These are phyloP conservation scores for Sympetrum striolatum DNA, from an alignment of 2,888 invertebrate genomes.

Conservation along the genomic window DNA sequence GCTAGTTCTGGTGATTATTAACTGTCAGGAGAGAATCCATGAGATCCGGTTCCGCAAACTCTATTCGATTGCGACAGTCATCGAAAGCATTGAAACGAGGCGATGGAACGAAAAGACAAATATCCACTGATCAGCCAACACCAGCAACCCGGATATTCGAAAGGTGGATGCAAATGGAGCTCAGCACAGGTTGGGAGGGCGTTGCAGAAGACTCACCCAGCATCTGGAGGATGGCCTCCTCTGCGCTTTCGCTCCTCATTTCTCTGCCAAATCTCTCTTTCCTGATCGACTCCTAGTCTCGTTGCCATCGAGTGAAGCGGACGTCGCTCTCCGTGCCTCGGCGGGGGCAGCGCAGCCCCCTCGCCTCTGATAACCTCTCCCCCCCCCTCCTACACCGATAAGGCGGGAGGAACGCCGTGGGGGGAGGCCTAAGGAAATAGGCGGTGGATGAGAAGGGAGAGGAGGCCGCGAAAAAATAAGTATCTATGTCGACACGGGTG, in stretches of 20 bases:
- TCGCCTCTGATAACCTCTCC: background rate
- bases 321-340: background rate
- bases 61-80: no score
- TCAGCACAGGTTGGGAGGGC: background rate
- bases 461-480: background rate
- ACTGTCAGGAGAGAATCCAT: no score
- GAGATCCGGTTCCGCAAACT: no score
- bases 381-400: background rate
- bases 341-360: background rate
- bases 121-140: no score
- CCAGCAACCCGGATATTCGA: no score
- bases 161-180: no score
- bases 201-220: background rate
- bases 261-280: background rate
- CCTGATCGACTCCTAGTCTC: background rate
- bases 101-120: no score
- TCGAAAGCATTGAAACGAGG: no score
- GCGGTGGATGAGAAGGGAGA: background rate
- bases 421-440: background rate
- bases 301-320: background rate
- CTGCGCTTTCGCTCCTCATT: conserved; percentile 17
- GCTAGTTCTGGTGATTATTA: no score
- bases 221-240: conserved; percentile 17
- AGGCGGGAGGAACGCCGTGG: background rate
- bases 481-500: background rate